A percentile compares a stretch with the other conserved stretches of the same genome.
Conservation (phyloP, 2,797 vertebrate genomes). For the Gorsachius magnificus region DNA sequence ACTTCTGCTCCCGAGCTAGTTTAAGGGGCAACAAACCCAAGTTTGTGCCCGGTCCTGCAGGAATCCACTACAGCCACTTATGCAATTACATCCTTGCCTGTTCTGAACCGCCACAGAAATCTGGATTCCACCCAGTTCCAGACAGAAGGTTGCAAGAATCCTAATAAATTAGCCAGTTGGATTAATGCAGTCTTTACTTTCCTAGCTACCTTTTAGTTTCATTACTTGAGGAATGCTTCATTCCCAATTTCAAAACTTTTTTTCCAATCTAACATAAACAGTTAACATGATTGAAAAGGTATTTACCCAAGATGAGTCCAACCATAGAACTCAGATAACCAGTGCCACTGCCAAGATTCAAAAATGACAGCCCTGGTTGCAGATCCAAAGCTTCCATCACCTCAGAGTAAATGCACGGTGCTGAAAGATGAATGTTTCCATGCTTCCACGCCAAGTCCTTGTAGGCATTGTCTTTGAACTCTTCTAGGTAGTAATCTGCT, state of each 20-base stretch:
- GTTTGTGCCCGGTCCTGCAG: background rate
- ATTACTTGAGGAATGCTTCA: background rate
- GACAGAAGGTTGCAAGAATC: background rate
- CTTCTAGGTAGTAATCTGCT: slow-evolving; percentile 95
- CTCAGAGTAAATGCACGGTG: slow-evolving; percentile 96
- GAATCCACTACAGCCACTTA: background rate
- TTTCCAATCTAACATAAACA: background rate
- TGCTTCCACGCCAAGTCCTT: slow-evolving; percentile 97
- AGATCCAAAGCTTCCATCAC: slow-evolving; percentile 98
- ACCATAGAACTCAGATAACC: slow-evolving; percentile 99
- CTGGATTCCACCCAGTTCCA: background rate
- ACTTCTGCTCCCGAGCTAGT: background rate
- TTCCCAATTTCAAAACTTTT: background rate
- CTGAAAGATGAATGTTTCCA: slow-evolving; percentile 95
- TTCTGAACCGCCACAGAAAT: background rate
- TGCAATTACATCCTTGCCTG: rapidly evolving
- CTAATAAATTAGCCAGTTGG: background rate
- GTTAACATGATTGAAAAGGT: background rate
- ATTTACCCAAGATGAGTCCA: slow-evolving; percentile 93
- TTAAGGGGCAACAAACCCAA: background rate
- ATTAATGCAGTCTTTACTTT: background rate
- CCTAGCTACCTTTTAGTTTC: background rate
- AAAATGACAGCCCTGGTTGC: slow-evolving; percentile 92
- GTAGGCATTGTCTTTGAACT: slow-evolving; percentile 94
- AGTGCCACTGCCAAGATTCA: slow-evolving; percentile 96